Percentiles rank a stretch among this genome's conserved stretches.
These are phyloP conservation scores for Nymphalis urticae DNA, from an alignment of 2,888 invertebrate species.

Conservation along the genomic window DNA sequence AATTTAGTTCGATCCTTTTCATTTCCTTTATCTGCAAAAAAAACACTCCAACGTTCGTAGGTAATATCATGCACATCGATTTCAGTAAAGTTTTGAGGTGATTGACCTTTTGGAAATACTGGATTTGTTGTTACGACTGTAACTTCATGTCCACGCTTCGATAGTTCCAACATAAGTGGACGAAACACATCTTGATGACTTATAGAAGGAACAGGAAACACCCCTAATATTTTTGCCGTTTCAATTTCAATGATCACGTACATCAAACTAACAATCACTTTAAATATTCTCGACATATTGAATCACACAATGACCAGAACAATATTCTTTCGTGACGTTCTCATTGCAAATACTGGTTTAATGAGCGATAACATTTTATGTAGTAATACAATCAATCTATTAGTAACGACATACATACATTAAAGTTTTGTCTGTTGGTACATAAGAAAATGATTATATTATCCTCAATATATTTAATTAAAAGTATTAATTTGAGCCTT, in stretches of 20 bases:
- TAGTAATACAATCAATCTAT: too few relatives aligned
- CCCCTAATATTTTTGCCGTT: constrained; percentile 51
- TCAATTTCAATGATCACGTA: constrained; percentile 4
- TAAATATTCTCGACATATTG: neutral
- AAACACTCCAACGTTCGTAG: constrained; percentile 43
- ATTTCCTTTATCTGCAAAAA: constrained; percentile 7
- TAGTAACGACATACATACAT: too few relatives aligned
- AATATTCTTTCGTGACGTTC: too few relatives aligned
- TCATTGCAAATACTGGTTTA: too few relatives aligned
- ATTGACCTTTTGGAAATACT: constrained; percentile 46
- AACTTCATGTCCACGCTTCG: constrained; percentile 59
- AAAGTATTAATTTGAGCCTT: too few relatives aligned
- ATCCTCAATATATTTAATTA: too few relatives aligned
- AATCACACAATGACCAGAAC: too few relatives aligned
- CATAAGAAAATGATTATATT: too few relatives aligned
- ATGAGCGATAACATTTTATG: too few relatives aligned
- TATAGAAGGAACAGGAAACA: constrained; percentile 56
- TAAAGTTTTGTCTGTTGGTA: too few relatives aligned
- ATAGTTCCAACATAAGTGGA: constrained; percentile 53
- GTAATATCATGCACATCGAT: constrained; percentile 55
- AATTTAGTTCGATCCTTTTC: neutral
- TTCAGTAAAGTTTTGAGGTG: constrained; percentile 52
- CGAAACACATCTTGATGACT: constrained; percentile 53
- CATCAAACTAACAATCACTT: neutral
- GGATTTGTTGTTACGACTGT: constrained; percentile 58